phyloP scores from a whole-genome alignment of 1,140 invertebrate genomes.

The Ips nitidus region DNA sequence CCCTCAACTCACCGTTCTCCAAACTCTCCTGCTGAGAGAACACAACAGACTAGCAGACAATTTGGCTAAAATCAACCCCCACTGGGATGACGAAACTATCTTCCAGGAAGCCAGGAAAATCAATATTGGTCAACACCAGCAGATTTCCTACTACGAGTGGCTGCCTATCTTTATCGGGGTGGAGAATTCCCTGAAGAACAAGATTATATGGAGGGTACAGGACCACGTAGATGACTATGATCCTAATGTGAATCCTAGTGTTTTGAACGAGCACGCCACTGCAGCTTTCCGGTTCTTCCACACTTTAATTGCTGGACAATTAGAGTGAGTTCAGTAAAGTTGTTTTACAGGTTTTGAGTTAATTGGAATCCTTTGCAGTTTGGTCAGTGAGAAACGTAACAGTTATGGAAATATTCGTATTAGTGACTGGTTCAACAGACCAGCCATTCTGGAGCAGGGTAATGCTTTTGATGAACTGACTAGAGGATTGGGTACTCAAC shows the following conservation, averaged over 20 bases:
- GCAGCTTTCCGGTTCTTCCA: constrained; percentile 89
- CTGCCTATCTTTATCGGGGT: constrained; percentile 75
- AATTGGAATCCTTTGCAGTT: constrained; percentile 52
- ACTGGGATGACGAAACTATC: constrained; percentile 82
- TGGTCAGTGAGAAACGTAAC: constrained; percentile 65
- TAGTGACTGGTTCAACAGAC: constrained; percentile 77
- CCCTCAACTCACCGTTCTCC: constrained; percentile 75
- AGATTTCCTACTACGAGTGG: constrained; percentile 87
- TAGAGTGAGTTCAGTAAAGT: constrained; percentile 70
- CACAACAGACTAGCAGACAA: constrained; percentile 84
- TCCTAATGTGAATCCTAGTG: constrained; percentile 71
- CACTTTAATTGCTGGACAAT: constrained; percentile 74
- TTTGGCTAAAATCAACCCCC: constrained; percentile 76
- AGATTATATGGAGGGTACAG: constrained; percentile 65
- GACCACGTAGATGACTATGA: constrained; percentile 85
- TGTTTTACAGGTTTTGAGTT: neutral
- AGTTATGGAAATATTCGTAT: constrained; percentile 63
- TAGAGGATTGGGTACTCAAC: constrained; percentile 72
- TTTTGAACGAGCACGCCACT: constrained; percentile 83
- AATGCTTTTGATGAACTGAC: constrained; percentile 72
- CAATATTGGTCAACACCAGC: constrained; percentile 74
- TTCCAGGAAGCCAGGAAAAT: constrained; percentile 87
- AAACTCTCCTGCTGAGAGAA: constrained; percentile 82
- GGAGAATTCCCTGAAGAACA: constrained; percentile 69
- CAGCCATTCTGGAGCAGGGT: constrained; percentile 66